A percentile compares a stretch with the other conserved stretches of the same genome.
Conservation (phyloP, 2,797 vertebrate genomes). For the Halcyon badia region DNA sequence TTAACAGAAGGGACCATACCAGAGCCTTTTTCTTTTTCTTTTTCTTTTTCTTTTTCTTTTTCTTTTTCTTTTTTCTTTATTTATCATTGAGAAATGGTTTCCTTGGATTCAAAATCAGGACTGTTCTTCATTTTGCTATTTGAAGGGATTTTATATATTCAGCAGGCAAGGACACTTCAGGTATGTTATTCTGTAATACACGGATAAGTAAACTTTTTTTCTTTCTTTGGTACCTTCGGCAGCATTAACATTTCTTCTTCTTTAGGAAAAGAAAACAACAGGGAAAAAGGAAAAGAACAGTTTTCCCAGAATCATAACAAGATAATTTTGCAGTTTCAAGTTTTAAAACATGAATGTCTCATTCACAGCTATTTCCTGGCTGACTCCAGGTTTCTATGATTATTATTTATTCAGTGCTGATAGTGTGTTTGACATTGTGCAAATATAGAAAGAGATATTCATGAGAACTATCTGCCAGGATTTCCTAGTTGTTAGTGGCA, state of each 20-base stretch:
- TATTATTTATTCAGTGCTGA: constrained; percentile 68
- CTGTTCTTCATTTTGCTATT: background rate
- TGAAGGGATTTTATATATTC: background rate
- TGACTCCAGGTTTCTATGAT: constrained; percentile 60
- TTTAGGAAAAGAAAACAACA: background rate
- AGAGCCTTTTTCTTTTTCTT: background rate
- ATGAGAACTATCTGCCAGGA: constrained; percentile 66
- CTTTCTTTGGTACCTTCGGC: background rate
- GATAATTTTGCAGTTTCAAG: constrained; percentile 32
- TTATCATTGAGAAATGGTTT: background rate
- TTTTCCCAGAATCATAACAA: constrained; percentile 12
- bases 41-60: background rate
- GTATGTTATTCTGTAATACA: background rate
- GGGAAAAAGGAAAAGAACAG: background rate
- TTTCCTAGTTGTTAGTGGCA: constrained; percentile 57
- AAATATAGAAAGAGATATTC: constrained; percentile 58
- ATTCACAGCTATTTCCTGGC: constrained; percentile 51
- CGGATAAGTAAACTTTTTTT: background rate
- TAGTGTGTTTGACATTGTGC: constrained; percentile 59
- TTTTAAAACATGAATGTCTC: constrained; percentile 54
- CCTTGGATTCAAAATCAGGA: background rate
- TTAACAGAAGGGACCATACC: too few species aligned
- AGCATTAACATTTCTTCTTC: background rate
- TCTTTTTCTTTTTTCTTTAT: background rate
- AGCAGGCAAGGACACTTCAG: background rate